These are phyloP conservation scores for Stratiomys singularior DNA, from an alignment of 2,888 invertebrate species.

Conservation along the genomic window DNA sequence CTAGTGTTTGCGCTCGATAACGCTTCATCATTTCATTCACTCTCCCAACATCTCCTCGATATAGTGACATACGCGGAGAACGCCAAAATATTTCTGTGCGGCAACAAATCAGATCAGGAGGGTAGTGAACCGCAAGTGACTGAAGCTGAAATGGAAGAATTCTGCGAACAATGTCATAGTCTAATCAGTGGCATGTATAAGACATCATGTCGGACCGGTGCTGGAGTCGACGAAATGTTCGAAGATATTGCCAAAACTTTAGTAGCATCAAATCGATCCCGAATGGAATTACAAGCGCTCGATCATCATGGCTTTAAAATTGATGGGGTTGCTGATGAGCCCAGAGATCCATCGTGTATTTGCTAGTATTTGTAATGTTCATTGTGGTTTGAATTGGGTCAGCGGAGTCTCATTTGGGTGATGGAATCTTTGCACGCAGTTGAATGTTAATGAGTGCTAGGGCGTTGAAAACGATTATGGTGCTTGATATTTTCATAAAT, in stretches of 20 bases:
- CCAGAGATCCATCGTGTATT: slow-evolving; percentile 64
- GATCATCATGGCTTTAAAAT: slow-evolving; percentile 83
- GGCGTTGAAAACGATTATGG: too few relatives aligned
- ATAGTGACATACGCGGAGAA: slow-evolving; percentile 94
- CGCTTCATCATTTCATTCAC: slow-evolving; percentile 89
- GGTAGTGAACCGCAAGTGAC: slow-evolving; percentile 78
- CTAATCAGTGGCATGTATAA: slow-evolving; percentile 88
- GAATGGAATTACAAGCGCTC: slow-evolving; percentile 82
- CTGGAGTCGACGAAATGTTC: slow-evolving; percentile 92
- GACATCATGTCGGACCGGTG: slow-evolving; percentile 88
- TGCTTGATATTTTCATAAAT: too few relatives aligned
- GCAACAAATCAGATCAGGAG: slow-evolving; percentile 88
- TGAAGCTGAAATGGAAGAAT: slow-evolving; percentile 88
- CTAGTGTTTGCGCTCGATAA: slow-evolving; percentile 91
- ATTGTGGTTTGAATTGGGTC: neutral
- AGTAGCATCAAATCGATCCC: slow-evolving; percentile 82
- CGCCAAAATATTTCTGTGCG: slow-evolving; percentile 94
- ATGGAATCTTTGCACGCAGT: neutral
- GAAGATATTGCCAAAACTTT: slow-evolving; percentile 84
- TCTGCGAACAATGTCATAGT: slow-evolving; percentile 93
- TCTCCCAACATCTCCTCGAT: slow-evolving; percentile 92
- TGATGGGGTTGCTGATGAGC: slow-evolving; percentile 70
- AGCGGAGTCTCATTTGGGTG: neutral
- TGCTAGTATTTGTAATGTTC: slow-evolving; percentile 59
- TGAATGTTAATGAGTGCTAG: too few relatives aligned